A percentile compares a stretch with the other conserved stretches of the same genome.
These are phyloP conservation scores for Acleris literana DNA, from an alignment of 2,888 invertebrate species.

Conservation along the genomic window DNA sequence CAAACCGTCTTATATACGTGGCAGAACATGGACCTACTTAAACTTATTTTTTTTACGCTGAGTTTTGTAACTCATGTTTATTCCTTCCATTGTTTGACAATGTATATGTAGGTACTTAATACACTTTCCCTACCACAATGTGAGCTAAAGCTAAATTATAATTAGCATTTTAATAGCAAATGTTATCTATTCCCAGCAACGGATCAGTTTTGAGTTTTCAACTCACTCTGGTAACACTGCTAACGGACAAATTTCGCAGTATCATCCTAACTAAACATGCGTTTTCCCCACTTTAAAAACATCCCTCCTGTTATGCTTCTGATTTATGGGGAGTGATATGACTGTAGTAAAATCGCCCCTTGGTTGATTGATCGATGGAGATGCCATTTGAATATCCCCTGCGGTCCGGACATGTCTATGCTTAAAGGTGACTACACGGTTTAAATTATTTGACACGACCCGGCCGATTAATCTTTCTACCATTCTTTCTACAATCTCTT, in stretches of 20 bases:
- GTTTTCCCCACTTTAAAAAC: slow-evolving; percentile 49
- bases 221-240: slow-evolving; percentile 8
- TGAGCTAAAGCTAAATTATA: background rate
- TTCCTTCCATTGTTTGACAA: no score
- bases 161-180: slow-evolving; percentile 15
- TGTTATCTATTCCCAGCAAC: slow-evolving; percentile 19
- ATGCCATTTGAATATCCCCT: slow-evolving; percentile 26
- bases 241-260: slow-evolving; percentile 44
- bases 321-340: slow-evolving; percentile 52
- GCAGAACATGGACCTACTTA: no score
- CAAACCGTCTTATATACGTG: no score
- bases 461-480: slow-evolving; percentile 10
- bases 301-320: slow-evolving; percentile 46
- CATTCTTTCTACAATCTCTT: background rate
- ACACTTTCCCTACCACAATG: background rate
- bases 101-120: background rate
- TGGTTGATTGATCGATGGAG: slow-evolving; percentile 40
- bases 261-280: slow-evolving; percentile 51
- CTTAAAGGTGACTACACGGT: slow-evolving; percentile 20
- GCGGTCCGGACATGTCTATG: slow-evolving; percentile 24
- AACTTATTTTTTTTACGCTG: no score
- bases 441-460: slow-evolving; percentile 18
- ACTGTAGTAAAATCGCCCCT: slow-evolving; percentile 46
- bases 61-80: no score
- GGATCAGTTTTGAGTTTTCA: slow-evolving; percentile 11